Evolutionary conservation across 1,140 invertebrate species (phyloP), one percentile per base, ranked within the genome.

Genomic region (Pectinophora gossypiella): DNA sequence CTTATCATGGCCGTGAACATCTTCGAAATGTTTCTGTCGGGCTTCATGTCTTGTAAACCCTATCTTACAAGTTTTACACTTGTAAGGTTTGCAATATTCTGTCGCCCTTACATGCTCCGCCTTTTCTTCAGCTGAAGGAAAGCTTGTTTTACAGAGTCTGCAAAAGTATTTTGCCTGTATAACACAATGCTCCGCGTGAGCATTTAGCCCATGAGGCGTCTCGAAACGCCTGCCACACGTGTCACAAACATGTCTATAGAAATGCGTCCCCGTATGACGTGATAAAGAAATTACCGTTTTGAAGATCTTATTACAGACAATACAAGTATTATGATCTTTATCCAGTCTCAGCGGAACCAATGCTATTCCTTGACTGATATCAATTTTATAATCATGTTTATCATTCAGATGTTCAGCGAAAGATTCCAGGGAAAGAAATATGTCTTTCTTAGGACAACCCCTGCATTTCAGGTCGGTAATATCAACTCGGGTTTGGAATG

Each of bases 141-240:
- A 62, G 2, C 15, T 15, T 10, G 12, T 48, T 9, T 51, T 22
- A 20, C 59, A 62, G 5, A 46, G 20, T 20, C 55, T 44, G 12
- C 51, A 54, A 4, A 9, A 21, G 19, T 19, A n/a, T n/a, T n/a
- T n/a, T n/a, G n/a, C 5, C n/a, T 35, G 12, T 12, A 4, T 19
- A 7, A 9, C 21, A 9, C 15, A 43, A 20, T 43, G 35, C 0
- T 18, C 13, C n/a, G 2, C 21, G 38, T 54, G 40, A 9, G 7
- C 7, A 13, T 16, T 1, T 13, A 54, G 35, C n/a, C 46, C 46
- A 10, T 3, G 3, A 9, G 23, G 1, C 5, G 45, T 48, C 12
- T 43, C 47, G 16, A 46, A 61, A 5, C 49, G 52, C 40, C 52
- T 56, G 9, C 59, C 59, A 35, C 59, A 61, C 5, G 38, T 43